Percentiles rank a stretch among this genome's conserved stretches.
These are phyloP conservation scores for Lasioglossum lativentre DNA, from an alignment of 2,888 invertebrate species.

Conservation along the genomic window DNA sequence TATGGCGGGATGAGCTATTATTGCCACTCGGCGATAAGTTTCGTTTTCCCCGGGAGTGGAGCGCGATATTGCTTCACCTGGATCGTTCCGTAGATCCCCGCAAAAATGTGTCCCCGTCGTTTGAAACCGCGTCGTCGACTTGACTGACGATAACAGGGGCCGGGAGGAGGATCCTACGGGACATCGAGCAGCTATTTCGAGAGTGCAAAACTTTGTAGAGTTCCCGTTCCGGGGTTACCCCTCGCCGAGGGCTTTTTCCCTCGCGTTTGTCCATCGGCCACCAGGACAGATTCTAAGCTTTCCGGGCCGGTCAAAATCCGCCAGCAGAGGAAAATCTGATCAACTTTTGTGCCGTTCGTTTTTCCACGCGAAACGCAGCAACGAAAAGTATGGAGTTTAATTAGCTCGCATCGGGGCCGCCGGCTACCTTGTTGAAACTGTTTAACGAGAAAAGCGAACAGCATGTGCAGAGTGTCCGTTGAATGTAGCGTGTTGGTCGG, in stretches of 20 bases:
- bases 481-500: not conserved
- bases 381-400: slow-evolving; percentile 1
- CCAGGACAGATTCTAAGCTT: slow-evolving; percentile 15
- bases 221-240: slow-evolving; percentile 30
- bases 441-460: not conserved
- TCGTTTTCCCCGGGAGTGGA: slow-evolving; percentile 17
- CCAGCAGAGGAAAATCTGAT: not conserved
- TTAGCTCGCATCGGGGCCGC: not conserved
- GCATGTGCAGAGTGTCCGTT: not conserved
- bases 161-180: slow-evolving; percentile 56
- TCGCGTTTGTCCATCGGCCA: slow-evolving; percentile 16
- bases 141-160: slow-evolving; percentile 59
- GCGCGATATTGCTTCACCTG: slow-evolving; percentile 49
- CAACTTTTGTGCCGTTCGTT: not conserved
- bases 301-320: not conserved
- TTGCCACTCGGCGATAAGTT: slow-evolving; percentile 54
- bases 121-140: slow-evolving; percentile 46
- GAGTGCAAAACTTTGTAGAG: slow-evolving; percentile 66
- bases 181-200: slow-evolving; percentile 64
- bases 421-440: not conserved
- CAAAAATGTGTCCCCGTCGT: slow-evolving; percentile 58
- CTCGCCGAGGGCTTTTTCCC: not conserved
- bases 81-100: slow-evolving; percentile 25
- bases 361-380: not conserved
- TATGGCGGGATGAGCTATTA: slow-evolving; percentile 46